Evolutionary conservation across 1,140 invertebrate genomes (phyloP).

Genomic region (Daktulosphaira vitifoliae): DNA sequence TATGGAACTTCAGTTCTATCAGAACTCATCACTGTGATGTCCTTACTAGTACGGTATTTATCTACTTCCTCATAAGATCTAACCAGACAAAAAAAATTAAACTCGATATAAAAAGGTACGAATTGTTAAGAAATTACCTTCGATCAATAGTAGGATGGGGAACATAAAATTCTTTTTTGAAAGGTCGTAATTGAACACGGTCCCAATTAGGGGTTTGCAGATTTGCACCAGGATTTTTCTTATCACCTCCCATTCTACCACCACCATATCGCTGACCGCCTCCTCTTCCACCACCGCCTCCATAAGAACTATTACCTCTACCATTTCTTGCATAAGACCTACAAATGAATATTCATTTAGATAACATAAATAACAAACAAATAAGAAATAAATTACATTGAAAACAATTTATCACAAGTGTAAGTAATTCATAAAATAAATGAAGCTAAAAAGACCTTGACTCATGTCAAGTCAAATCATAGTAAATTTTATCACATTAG

Average conservation of each 20-base stretch:
- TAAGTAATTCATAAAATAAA: no score
- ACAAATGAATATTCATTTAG: no score
- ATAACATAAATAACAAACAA: no score
- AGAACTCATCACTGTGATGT: constrained; percentile 51
- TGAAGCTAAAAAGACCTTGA: no score
- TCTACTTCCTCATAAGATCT: constrained; percentile 36
- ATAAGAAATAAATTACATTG: no score
- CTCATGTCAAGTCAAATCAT: no score
- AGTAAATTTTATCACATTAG: no score
- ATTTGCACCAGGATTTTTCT: constrained; percentile 31
- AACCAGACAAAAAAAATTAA: constrained; percentile 1
- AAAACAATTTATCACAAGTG: no score
- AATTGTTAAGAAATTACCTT: constrained; percentile 43
- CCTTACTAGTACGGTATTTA: constrained; percentile 30
- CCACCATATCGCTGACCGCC: constrained; percentile 41
- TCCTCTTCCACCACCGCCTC: constrained; percentile 42
- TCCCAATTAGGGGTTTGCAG: constrained; percentile 74
- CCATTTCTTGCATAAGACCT: constrained; percentile 30
- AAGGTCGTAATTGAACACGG: constrained; percentile 62
- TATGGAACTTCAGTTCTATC: constrained; percentile 55
- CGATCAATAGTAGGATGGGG: constrained; percentile 51
- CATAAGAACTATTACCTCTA: constrained; percentile 39
- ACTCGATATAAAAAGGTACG: background rate
- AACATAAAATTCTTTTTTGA: constrained; percentile 91
- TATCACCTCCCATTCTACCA: constrained; percentile 39